A percentile compares a stretch with the other conserved stretches of the same genome.
These are phyloP conservation scores for Phortica okadai DNA, from an alignment of 2,888 invertebrate genomes.

Conservation along the genomic window DNA sequence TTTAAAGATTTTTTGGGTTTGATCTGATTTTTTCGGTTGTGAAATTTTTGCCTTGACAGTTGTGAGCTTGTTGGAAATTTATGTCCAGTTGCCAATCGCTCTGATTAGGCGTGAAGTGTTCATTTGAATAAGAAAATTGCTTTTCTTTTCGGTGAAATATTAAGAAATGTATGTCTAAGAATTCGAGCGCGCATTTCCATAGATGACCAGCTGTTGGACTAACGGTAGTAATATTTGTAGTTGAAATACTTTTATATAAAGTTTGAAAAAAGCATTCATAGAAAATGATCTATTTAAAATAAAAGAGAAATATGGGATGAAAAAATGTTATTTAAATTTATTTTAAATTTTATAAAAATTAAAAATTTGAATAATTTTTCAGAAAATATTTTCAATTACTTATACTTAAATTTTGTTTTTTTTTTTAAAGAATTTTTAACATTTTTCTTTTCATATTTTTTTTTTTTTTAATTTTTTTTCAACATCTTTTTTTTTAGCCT, in stretches of 20 bases:
- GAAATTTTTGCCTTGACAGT: constrained; percentile 19
- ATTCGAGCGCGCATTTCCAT: constrained; percentile 55
- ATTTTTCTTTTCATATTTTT: background rate
- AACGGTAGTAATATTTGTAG: background rate
- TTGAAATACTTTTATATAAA: background rate
- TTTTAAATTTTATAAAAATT: no score
- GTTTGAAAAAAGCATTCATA: background rate
- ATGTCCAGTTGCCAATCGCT: constrained; percentile 49
- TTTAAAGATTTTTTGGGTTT: constrained; percentile 46
- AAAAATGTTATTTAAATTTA: no score
- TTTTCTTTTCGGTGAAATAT: constrained; percentile 40
- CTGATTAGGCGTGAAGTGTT: constrained; percentile 69
- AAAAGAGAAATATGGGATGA: no score
- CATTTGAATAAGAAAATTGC: constrained; percentile 58
- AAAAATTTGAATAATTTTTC: no score
- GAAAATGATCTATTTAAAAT: background rate
- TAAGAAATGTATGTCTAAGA: constrained; percentile 32
- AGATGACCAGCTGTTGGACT: background rate
- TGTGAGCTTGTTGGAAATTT: constrained; percentile 46
- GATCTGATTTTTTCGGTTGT: constrained; percentile 56
- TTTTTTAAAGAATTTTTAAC: background rate
- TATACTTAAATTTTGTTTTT: no score
- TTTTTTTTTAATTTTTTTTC: background rate
- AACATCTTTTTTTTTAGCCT: background rate
- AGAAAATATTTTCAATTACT: no score